Evolutionary conservation across 2,113 vertebrate species (phyloP).

Genomic region (Phaetusa simplex): DNA sequence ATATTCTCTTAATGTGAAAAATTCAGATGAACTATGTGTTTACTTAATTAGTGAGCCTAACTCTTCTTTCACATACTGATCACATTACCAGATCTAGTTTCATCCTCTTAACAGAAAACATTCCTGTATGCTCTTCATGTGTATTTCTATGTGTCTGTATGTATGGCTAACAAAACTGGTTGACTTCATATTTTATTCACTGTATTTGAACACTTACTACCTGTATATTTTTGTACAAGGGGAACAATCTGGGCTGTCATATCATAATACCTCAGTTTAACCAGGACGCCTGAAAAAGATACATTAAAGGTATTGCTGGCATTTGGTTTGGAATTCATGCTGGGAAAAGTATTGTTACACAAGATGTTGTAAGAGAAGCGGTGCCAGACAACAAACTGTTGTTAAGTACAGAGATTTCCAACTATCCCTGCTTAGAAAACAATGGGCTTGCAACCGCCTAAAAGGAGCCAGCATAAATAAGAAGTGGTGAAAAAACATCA

Average conservation of each 20-base stretch:
- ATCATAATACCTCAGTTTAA: not conserved
- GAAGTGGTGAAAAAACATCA: not conserved
- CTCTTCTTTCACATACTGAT: not conserved
- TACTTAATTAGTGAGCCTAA: not conserved
- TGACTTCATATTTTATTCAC: slow-evolving; percentile 11
- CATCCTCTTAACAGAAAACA: not conserved
- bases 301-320: not conserved
- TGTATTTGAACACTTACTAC: not conserved
- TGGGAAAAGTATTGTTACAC: not conserved
- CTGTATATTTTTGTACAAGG: not conserved
- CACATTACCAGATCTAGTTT: not conserved
- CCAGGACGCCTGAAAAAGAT: not conserved
- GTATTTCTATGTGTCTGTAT: not conserved
- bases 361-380: not conserved
- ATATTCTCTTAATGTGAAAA: not conserved
- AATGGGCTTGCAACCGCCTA: not conserved
- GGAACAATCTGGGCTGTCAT: not conserved
- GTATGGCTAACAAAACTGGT: not conserved
- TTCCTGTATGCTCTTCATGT: not conserved
- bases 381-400: not conserved
- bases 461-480: not conserved
- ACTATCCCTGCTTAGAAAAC: not conserved
- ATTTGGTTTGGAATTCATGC: not conserved
- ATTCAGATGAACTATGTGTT: not conserved
- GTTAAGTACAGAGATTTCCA: not conserved